Base-by-base conservation (phyloP, 2,113 vertebrate genomes). In the Ranitomeya imitator region DNA sequence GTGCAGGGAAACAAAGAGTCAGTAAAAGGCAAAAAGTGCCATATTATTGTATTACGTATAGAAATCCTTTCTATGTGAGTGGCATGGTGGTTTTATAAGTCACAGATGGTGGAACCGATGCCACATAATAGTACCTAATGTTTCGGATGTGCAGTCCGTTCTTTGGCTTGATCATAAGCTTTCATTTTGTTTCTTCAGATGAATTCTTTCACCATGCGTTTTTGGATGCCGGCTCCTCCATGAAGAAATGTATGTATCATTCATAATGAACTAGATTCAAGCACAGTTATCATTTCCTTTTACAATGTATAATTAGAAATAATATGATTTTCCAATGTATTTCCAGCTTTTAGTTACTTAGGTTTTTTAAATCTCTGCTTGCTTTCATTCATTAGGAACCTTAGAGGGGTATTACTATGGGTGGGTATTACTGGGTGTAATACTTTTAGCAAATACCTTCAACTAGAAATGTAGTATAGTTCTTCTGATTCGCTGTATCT, bases 171-270 rank as follows among this genome's bases (percentile, higher is more conserved):
- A 9, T 61, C 8, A 21, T 84, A 55, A 84, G 26, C 1, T 55
- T 15, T 26, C 2, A 2, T 60, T 7, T 84, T 54, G 0, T n/a
- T 73, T 78, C 88, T 88, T 9, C 93, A 99, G 98, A 98, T 90
- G 96, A 97, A 79, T 98, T 99, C 94, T 99, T 99, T 92, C 96
- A 95, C 74, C 98, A 99, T 92, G 96, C 98, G 0, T 99, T 98
- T 92, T 90, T 99, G 65, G 97, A 97, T 59, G 93, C 94, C 60
- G 96, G 94, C 90, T 92, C 96, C 78, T 92, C 96, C 12, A 91
- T 96, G 93, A 97, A 97, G 93, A 98, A 98, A 94, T 97, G 98
- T 99, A 94, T 91, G 97, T 96, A 88, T 16, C 71, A 45, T 8
- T 71, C 13, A 37, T 15, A 12, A 14, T 69, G 65, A 69, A 13